A percentile compares a stretch with the other conserved stretches of the same genome.
These are phyloP conservation scores for Theropithecus gelada DNA, from an alignment of 2,113 vertebrate species.

Conservation along the genomic window DNA sequence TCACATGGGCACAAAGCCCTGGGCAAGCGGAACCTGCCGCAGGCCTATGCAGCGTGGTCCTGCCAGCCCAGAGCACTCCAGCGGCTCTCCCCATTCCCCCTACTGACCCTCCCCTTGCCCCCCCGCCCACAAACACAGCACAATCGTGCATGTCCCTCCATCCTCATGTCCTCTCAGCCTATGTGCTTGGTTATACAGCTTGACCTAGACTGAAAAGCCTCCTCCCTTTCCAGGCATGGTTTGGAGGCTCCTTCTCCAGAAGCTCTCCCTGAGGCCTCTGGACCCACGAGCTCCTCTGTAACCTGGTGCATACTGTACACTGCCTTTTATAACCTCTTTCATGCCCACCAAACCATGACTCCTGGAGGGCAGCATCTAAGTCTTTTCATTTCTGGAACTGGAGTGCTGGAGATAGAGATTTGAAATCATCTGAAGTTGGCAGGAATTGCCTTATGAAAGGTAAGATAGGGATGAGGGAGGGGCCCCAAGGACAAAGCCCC, in stretches of 20 bases:
- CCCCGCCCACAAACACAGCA: neutral
- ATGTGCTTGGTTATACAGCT: neutral
- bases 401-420: neutral
- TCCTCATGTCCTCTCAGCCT: neutral
- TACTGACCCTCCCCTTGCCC: too few species aligned
- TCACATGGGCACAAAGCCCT: neutral
- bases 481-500: neutral
- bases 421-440: neutral
- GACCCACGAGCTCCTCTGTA: too few species aligned
- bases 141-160: neutral
- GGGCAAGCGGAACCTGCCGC: neutral
- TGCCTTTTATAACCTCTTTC: neutral
- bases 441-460: neutral
- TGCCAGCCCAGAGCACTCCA: neutral
- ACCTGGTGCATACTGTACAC: rapidly evolving
- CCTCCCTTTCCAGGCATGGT: neutral
- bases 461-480: neutral
- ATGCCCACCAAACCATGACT: neutral
- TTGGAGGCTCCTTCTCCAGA: neutral
- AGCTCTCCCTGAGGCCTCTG: neutral
- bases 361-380: neutral
- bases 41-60: neutral
- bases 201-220: neutral
- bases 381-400: neutral
- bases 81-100: neutral